A percentile compares a stretch with the other conserved stretches of the same genome.
Conservation (phyloP, 30 jellyfish, hydroid and myxozoan genomes). For the Hydractinia symbiolongicarpus region DNA sequence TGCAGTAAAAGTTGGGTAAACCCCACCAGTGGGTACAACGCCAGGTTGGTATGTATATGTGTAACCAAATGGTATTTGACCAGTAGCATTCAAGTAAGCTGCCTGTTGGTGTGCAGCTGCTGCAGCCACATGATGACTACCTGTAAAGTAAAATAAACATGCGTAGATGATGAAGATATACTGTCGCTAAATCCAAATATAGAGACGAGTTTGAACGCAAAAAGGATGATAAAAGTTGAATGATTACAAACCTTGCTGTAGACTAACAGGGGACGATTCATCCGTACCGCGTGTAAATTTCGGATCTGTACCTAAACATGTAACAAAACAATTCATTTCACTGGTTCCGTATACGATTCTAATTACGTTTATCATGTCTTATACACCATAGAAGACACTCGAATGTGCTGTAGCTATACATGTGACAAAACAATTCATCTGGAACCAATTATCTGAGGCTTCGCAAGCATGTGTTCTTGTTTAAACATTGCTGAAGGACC, state of each 20-base stretch:
- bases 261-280: conserved; percentile 7
- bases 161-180: no score
- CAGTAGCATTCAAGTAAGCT: conserved; percentile 25
- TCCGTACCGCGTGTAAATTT: conserved; percentile 10
- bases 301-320: neutral
- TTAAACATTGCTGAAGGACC: no score
- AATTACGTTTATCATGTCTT: no score
- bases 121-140: conserved; percentile 12
- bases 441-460: no score
- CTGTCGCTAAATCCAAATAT: no score
- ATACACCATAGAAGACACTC: no score
- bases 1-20: conserved; percentile 47
- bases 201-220: neutral
- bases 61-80: conserved; percentile 30
- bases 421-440: no score
- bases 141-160: neutral
- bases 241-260: neutral
- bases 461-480: no score
- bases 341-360: no score
- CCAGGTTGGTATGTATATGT: conserved; percentile 61
- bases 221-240: neutral
- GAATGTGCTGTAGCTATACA: no score
- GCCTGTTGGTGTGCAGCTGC: neutral
- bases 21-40: conserved; percentile 58
- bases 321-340: neutral